Evolutionary conservation across 2,113 vertebrate species (phyloP), one percentile per base, ranked within the genome.

Genomic region (Thomomys bottae): DNA sequence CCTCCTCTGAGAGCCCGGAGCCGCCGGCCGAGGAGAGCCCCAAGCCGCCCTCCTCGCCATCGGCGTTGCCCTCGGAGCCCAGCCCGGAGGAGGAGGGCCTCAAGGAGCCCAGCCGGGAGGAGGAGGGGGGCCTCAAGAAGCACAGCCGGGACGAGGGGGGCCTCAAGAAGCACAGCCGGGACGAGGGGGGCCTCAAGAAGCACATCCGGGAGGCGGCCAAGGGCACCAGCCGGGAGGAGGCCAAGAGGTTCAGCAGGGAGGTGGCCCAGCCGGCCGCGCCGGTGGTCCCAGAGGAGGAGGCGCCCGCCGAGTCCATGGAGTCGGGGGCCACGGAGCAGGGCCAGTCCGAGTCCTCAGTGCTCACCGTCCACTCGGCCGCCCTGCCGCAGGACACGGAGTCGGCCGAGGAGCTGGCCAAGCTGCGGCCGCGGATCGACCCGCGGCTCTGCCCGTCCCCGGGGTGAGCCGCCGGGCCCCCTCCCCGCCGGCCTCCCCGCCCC

Each of bases 401-500:
- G 0, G 42, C 38, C 0, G 93, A 95, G 63, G 91, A 88, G 49
- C 59, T 96, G 93, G 75, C 59, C 0, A 88, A 94, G 79, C 36
- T 96, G 82, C 61, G 91, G 66, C 95, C 94, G 0, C 63, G 8
- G 0, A 42, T 84, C 0, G 93, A 93, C 0, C 26, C 75, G 4
- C 77, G 59, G 64, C 93, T 95, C 24, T 82, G 54, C 61, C 80
- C 90, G 0, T 80, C 95, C 49, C 93, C 88, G 0, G 96, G 96
- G 96, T 97, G 45, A 93, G 32, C 30, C 3, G 24, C 17, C 28
- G 0, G 2, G 32, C 49, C 12, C 49, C n/a, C n/a, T n/a, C n/a
- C n/a, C n/a, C 49, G 18, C 15, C 49, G 49, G 12, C 49, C 49
- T 54, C 49, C 14, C 15, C 49, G 14, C 49, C 15, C 49, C 5